Conservation (phyloP, 2,888 invertebrate genomes). For the Agapostemon virescens region DNA sequence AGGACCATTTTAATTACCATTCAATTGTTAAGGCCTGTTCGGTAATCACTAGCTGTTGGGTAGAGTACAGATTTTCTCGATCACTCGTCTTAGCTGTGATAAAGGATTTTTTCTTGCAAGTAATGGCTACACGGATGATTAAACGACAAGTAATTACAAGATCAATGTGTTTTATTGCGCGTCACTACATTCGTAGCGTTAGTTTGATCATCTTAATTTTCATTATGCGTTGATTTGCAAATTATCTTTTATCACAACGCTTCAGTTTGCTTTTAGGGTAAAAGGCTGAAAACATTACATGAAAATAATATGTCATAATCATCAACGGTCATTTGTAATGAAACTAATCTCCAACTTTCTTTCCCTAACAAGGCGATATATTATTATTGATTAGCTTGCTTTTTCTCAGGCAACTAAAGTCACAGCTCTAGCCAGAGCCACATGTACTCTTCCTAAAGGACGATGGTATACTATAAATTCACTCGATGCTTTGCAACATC, state of each 20-base stretch:
- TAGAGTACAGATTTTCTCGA: conserved; percentile 16
- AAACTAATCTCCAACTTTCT: not conserved
- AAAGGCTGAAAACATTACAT: not conserved
- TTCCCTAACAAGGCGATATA: not conserved
- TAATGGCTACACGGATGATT: conserved; percentile 34
- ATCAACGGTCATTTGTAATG: not conserved
- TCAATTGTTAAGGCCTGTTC: conserved; percentile 28
- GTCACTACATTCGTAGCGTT: conserved; percentile 24
- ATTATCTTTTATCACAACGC: conserved; percentile 8
- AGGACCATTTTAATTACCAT: conserved; percentile 14
- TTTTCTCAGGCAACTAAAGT: conserved; percentile 74
- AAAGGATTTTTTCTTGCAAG: conserved; percentile 29
- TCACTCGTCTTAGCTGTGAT: conserved; percentile 23
- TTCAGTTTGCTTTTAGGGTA: conserved; percentile 10
- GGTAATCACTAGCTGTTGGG: conserved; percentile 4
- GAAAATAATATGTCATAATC: not conserved
- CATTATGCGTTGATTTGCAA: conserved; percentile 1
- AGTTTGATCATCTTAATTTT: conserved; percentile 15
- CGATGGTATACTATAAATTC: conserved; percentile 66
- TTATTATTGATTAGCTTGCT: conserved; percentile 65
- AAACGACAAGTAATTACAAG: conserved; percentile 27
- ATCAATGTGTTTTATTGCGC: conserved; percentile 27
- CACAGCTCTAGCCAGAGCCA: conserved; percentile 72
- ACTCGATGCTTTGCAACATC: conserved; percentile 41
- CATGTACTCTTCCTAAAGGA: conserved; percentile 66